Base-by-base conservation (phyloP, 2,113 vertebrate species). In the Oreocharis arfaki region DNA sequence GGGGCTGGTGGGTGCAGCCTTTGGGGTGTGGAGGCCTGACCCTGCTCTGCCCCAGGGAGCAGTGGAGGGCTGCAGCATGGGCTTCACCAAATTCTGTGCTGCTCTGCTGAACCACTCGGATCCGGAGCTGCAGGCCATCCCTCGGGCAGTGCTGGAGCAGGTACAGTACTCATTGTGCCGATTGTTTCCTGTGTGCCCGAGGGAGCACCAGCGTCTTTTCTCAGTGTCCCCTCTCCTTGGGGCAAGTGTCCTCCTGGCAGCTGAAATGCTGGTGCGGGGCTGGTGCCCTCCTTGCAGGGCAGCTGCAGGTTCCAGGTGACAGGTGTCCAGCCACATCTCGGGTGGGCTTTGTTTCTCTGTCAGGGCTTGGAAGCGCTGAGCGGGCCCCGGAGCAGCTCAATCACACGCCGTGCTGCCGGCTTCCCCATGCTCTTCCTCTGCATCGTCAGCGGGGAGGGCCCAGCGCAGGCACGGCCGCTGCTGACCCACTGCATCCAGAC, bases 361-460 rank as follows among this genome's bases (percentile, higher is more conserved):
- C 28, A 99, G 99, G 98, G 98, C 8, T 89, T 99, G 74, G 96
- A 97, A 63, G 97, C 97, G 0, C 96, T 99, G 61, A 97, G 97
- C 1, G 98, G 98, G 4, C 98, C 97, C 33, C 95, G 98, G 27
- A 97, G 96, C 69, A 98, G 98, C 39, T 99, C 99, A 0, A 98
- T 99, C 84, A 99, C 99, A 0, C 98, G 98, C 74, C 98, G 98
- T 46, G 98, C 98, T 1, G 99, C 99, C 0, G 99, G 99, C 23
- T 96, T 99, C 94, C 99, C 99, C 11, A 98, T 99, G 98, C 98
- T 99, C 76, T 98, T 99, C 93, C 97, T 99, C 49, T 98, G 98
- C 69, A 97, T 99, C 1, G 52, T 98, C 65, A 98, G 97, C 1
- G 98, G 98, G 30, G 99, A 98, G 89, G 96, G 98, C n/a, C 78